phyloP scores from a whole-genome alignment of 2,888 invertebrate species.

The Acanthopleura granulata region DNA sequence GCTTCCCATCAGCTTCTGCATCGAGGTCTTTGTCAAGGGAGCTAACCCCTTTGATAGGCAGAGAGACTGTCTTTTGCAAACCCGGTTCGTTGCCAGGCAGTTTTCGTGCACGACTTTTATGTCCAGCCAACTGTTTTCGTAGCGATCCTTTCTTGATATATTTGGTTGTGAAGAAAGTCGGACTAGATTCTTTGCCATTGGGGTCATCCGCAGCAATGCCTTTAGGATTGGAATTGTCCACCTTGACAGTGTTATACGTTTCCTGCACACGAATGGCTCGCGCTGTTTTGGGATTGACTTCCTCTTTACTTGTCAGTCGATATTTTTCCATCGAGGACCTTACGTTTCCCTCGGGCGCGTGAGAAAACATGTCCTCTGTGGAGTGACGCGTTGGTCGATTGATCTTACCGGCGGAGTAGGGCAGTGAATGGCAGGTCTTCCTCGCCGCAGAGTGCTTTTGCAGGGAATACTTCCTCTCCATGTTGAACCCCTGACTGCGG shows the following conservation, averaged over 20 bases:
- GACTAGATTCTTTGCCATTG: neutral
- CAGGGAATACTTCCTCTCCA: slow-evolving; percentile 42
- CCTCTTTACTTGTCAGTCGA: neutral
- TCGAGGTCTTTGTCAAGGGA: neutral
- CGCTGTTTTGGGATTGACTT: neutral
- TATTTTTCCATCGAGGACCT: neutral
- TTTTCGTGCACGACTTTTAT: slow-evolving; percentile 9
- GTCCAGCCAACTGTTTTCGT: neutral
- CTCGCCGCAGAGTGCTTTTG: neutral
- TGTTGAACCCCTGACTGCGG: slow-evolving; percentile 44
- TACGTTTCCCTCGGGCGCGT: neutral
- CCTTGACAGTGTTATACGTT: neutral
- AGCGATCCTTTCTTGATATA: neutral
- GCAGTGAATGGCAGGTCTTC: neutral
- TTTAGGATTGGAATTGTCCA: neutral
- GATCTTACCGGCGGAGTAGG: neutral
- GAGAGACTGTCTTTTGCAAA: neutral
- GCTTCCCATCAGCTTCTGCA: too few relatives aligned
- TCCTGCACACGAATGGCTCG: neutral
- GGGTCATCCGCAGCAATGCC: neutral
- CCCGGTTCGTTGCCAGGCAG: neutral
- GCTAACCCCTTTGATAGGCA: neutral
- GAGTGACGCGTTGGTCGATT: neutral
- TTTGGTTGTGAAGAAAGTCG: neutral
- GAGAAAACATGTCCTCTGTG: neutral